phyloP scores from a whole-genome alignment of 2,797 vertebrate species.

The Schizopygopsis malacanthus region DNA sequence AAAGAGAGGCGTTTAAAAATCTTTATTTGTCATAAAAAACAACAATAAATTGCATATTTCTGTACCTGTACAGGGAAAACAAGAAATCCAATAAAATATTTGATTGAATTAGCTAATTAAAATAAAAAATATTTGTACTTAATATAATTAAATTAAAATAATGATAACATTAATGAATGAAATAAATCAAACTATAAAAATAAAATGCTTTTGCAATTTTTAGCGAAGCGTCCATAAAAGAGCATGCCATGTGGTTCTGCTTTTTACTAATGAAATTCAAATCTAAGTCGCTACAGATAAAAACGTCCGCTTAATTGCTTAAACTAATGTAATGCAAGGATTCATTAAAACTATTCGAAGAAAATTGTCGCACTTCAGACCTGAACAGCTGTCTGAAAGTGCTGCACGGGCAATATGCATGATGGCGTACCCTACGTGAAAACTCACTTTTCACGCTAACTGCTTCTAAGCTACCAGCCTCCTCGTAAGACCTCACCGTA shows the following conservation, averaged over 20 bases:
- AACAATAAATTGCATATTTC: not conserved
- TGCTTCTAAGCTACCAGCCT: not conserved
- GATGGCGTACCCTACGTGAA: not conserved
- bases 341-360: not conserved
- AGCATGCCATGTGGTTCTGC: not conserved
- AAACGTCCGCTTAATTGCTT: not conserved
- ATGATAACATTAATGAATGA: not conserved
- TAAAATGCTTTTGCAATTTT: not conserved
- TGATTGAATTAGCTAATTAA: not conserved
- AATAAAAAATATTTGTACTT: not conserved
- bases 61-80: not conserved
- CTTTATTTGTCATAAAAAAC: not conserved
- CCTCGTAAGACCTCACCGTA: not conserved
- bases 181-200: not conserved
- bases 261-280: not conserved
- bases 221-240: not conserved
- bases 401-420: not conserved
- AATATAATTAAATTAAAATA: not conserved
- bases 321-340: not conserved
- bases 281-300: not conserved
- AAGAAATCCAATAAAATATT: not conserved
- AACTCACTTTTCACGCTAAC: constrained; percentile 4
- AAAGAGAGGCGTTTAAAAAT: not conserved
- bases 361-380: not conserved
- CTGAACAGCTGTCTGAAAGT: not conserved